Base-by-base conservation (phyloP, 2,888 invertebrate genomes). In the Volucella bombylans region DNA sequence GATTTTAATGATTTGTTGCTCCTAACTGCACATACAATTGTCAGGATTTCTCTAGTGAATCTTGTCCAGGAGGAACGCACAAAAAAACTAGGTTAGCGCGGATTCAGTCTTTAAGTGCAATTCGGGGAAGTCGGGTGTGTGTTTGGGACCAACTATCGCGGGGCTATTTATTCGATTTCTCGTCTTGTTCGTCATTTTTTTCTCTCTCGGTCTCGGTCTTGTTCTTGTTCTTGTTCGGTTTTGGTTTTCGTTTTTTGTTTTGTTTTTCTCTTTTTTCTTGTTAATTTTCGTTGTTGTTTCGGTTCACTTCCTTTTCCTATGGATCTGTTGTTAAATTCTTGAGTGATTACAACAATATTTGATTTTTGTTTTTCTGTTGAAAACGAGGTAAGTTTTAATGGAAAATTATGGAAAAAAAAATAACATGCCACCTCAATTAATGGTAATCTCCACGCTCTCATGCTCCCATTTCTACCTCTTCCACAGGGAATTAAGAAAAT, bases 51-150 rank as follows among this genome's bases (percentile, higher is more conserved):
- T 31, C 6, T 31, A 31, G 57, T 77, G 69, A 57, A 76, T 52
- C 68, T 41, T 14, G 59, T 71, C 55, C 64, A 43, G 10, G 11
- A 39, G 18, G 39, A 31, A 49, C 39, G 69, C 11, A 39, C 8
- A n/a, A 64, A 31, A 67, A 74, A 83, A 65, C 65, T 85, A 72
- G 85, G 85, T 85, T 85, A 85, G 47, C 78, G 59, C 49, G 69
- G 31, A 47, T 90, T 91, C 90, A 91, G 91, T 91, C 90, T 89
- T 89, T 87, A 88, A 89, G 88, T 91, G 90, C 89, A 90, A 90
- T 91, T 88, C 90, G 89, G 88, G 88, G 89, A 89, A 90, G 90
- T 89, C 91, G 91, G 91, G 90, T 89, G 91, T 90, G 69, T 71
- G 55, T 82, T 57, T 77, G 79, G 76, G 83, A 31, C 31, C 31